Percentiles rank a stretch among this genome's conserved stretches.
Conservation (phyloP, 2,888 invertebrate species). For the Conops quadrifasciatus region DNA sequence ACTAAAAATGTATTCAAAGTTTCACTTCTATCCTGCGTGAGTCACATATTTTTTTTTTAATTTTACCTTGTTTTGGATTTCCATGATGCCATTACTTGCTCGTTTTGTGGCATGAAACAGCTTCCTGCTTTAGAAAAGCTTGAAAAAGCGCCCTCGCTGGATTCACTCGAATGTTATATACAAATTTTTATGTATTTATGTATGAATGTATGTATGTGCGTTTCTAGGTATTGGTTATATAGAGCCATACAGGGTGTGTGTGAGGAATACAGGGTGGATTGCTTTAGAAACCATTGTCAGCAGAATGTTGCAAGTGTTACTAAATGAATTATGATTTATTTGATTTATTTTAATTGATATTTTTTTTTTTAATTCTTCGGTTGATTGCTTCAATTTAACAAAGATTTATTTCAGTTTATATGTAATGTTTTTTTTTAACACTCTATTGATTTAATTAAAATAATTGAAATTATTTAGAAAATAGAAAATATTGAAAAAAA, state of each 20-base stretch:
- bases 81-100: too few relatives aligned
- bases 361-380: neutral
- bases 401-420: too few relatives aligned
- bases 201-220: too few relatives aligned
- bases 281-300: slow-evolving; percentile 11
- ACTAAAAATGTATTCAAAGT: too few relatives aligned
- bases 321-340: neutral
- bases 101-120: too few relatives aligned
- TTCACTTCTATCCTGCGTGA: too few relatives aligned
- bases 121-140: neutral
- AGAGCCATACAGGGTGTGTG: neutral
- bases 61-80: too few relatives aligned
- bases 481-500: neutral
- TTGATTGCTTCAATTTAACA: too few relatives aligned
- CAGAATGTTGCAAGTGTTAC: neutral
- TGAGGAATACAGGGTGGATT: slow-evolving; percentile 3
- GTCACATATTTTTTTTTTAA: too few relatives aligned
- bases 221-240: neutral
- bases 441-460: too few relatives aligned
- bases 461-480: neutral
- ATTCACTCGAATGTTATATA: neutral
- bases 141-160: neutral
- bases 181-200: neutral
- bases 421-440: too few relatives aligned
- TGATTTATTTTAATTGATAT: neutral